A percentile compares a stretch with the other conserved stretches of the same genome.
Evolutionary conservation across 2,113 vertebrate genomes (phyloP).

Genomic region (pig (Sus scrofa)): T2T-Sscrofa CM000817.6:57414501-57415000

Average conservation of each 20-base stretch:
- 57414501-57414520: too few relatives aligned
- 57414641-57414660: neutral
- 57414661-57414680: neutral
- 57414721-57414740: neutral
- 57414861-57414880: neutral
- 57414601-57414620: neutral
- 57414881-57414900: neutral
- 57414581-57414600: neutral
- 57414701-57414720: neutral
- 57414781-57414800: neutral
- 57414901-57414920: neutral
- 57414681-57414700: neutral
- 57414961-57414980: neutral
- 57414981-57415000: neutral
- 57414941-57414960: neutral
- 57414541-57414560: too few relatives aligned
- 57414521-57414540: too few relatives aligned
- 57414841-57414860: neutral
- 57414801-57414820: neutral
- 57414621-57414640: neutral
- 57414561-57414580: too few relatives aligned
- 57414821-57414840: neutral
- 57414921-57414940: neutral
- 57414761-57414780: neutral
- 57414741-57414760: neutral